Evolutionary conservation across 2,797 vertebrate genomes (phyloP).

Genomic region (Gymnopithys bicolor): DNA sequence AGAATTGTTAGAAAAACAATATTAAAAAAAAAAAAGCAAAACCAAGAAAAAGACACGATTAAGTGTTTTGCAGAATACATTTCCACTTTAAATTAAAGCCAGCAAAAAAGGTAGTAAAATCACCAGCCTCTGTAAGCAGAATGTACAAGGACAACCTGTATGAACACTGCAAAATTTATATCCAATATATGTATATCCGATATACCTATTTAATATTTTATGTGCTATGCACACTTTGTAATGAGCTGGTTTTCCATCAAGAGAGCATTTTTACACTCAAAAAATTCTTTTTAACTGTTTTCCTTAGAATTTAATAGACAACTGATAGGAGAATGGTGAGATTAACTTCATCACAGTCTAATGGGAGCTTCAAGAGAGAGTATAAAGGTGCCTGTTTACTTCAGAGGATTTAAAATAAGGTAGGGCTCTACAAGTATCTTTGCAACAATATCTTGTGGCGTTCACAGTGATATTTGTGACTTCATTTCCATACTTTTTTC

Average conservation of each 20-base stretch:
- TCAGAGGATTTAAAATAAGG: neutral
- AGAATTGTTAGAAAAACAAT: neutral
- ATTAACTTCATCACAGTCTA: neutral
- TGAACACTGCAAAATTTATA: neutral
- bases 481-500: neutral
- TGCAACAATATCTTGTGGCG: neutral
- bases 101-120: neutral
- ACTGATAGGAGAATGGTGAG: neutral
- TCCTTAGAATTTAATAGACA: neutral
- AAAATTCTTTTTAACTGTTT: neutral
- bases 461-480: neutral
- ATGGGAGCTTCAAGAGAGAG: neutral
- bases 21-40: neutral
- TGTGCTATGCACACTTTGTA: neutral
- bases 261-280: neutral
- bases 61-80: neutral
- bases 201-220: neutral
- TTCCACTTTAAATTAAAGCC: neutral
- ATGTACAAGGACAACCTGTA: neutral
- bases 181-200: neutral
- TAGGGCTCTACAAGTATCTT: neutral
- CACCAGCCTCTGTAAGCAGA: neutral
- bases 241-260: neutral
- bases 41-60: neutral
- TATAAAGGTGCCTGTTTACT: neutral